Conservation (phyloP, 64 coral and sea anemone genomes). For the Trachythela sp. region DNA sequence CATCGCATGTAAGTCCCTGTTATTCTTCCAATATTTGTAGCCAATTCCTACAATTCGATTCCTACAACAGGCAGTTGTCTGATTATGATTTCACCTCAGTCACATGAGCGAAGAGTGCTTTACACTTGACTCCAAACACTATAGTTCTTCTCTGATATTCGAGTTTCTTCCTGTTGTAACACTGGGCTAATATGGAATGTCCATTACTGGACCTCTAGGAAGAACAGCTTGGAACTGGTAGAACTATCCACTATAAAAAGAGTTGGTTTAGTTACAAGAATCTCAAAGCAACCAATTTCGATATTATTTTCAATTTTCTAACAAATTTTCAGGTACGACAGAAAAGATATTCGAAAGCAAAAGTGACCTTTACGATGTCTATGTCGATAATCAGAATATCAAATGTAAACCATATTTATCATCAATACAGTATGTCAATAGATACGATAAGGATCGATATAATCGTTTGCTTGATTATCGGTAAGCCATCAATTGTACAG, state of each 20-base stretch:
- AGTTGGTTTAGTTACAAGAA: background rate
- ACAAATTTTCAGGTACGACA: constrained; percentile 68
- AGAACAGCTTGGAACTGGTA: too few species aligned
- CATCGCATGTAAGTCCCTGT: constrained; percentile 83
- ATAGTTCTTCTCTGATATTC: too few species aligned
- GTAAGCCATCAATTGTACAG: constrained; percentile 28
- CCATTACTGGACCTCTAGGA: too few species aligned
- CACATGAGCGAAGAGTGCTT: too few species aligned
- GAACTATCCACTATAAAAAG: too few species aligned
- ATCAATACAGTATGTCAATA: constrained; percentile 68
- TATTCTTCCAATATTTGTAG: too few species aligned
- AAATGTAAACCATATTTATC: constrained; percentile 77
- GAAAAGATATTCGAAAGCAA: constrained; percentile 99
- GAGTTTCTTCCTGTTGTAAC: too few species aligned
- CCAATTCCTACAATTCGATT: too few species aligned
- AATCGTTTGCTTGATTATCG: constrained; percentile 69
- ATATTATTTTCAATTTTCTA: background rate
- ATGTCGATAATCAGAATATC: constrained; percentile 91
- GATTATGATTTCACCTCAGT: too few species aligned
- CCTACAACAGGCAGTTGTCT: too few species aligned
- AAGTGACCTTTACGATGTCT: constrained; percentile 77
- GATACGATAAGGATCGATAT: constrained; percentile 78
- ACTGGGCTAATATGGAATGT: too few species aligned
- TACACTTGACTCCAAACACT: too few species aligned
- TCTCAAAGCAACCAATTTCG: background rate